Conservation (phyloP, 92 coral and sea anemone genomes). For the Metridium senile region DNA sequence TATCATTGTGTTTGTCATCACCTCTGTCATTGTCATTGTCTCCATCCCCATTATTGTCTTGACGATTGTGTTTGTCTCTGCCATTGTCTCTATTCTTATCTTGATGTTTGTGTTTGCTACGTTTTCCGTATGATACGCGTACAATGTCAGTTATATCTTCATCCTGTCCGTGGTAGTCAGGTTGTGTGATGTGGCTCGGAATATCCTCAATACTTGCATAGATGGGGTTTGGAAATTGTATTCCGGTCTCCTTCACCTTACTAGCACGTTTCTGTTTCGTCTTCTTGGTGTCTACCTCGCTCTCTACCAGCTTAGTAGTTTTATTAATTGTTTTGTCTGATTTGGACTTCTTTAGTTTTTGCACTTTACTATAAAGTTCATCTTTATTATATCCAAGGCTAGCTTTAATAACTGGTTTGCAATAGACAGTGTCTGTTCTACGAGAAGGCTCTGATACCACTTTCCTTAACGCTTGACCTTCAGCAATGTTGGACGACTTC, state of each 20-base stretch:
- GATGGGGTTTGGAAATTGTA: background rate
- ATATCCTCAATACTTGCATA: background rate
- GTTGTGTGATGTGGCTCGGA: background rate
- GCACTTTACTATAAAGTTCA: background rate
- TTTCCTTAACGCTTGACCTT: constrained; percentile 16
- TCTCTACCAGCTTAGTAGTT: background rate
- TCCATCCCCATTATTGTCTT: no score
- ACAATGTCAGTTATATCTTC: no score
- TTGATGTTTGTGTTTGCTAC: no score
- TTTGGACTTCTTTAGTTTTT: constrained; percentile 13
- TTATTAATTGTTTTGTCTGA: background rate
- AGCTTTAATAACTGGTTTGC: constrained; percentile 11
- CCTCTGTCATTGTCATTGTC: background rate
- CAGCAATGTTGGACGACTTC: background rate
- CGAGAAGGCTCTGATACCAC: constrained; percentile 7
- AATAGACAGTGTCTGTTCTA: constrained; percentile 1
- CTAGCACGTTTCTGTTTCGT: background rate
- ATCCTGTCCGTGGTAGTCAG: background rate
- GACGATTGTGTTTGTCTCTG: background rate
- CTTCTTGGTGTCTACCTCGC: background rate
- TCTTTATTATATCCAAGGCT: constrained; percentile 15
- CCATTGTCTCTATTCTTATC: background rate
- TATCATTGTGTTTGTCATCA: background rate
- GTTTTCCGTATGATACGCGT: no score
- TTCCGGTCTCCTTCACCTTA: background rate